Percentiles rank a stretch among this genome's conserved stretches.
phyloP scores from a whole-genome alignment of 1,140 invertebrate species.

The Drosophila varians region DNA sequence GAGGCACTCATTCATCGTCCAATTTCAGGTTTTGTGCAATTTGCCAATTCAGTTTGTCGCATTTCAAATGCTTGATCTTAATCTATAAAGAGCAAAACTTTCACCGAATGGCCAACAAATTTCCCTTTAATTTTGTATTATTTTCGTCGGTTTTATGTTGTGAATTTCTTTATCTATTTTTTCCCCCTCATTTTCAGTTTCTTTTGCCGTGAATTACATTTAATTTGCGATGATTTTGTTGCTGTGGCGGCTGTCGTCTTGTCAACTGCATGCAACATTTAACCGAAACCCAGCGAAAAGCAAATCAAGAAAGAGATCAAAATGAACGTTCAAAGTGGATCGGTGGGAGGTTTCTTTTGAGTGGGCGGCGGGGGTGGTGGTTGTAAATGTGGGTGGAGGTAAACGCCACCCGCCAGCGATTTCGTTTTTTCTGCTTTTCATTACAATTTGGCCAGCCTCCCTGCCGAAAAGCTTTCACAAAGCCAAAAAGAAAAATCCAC shows the following conservation, averaged over 20 bases:
- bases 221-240: constrained; percentile 54
- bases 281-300: constrained; percentile 39
- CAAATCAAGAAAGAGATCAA: constrained; percentile 44
- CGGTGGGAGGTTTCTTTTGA: constrained; percentile 2
- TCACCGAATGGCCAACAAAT: constrained; percentile 49
- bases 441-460: constrained; percentile 13
- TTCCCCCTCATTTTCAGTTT: constrained; percentile 43
- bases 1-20: constrained; percentile 32
- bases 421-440: background rate
- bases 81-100: constrained; percentile 46
- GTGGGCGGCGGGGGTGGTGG: background rate
- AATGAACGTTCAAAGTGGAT: constrained; percentile 37
- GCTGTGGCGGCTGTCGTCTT: constrained; percentile 51
- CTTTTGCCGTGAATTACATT: constrained; percentile 58
- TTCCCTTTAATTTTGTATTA: constrained; percentile 55
- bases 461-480: constrained; percentile 59
- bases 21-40: constrained; percentile 46
- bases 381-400: constrained; percentile 15
- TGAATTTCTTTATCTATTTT: constrained; percentile 5
- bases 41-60: constrained; percentile 46
- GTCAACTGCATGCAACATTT: constrained; percentile 78
- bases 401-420: constrained; percentile 23
- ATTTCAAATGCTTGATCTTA: constrained; percentile 53
- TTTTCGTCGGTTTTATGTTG: constrained; percentile 23
- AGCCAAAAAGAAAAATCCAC: constrained; percentile 42